Evolutionary conservation across 2,888 invertebrate species (phyloP).

Genomic region (Philaethria dido): DNA sequence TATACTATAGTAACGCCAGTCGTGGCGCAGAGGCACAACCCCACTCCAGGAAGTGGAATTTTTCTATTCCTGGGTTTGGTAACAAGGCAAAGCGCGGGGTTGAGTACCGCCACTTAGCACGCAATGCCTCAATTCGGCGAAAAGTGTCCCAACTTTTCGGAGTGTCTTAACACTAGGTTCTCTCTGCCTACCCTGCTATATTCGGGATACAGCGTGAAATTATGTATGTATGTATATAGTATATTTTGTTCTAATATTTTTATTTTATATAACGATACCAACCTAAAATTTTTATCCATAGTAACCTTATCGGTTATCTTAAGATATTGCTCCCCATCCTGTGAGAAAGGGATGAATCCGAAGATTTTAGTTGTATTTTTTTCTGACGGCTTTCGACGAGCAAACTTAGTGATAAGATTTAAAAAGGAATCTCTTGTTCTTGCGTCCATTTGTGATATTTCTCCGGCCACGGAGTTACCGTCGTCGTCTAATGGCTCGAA

Average conservation of each 20-base stretch:
- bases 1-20: too few relatives aligned
- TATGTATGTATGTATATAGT: too few relatives aligned
- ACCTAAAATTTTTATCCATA: slow-evolving; percentile 72
- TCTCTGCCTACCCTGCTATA: too few relatives aligned
- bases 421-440: slow-evolving; percentile 87
- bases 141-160: too few relatives aligned
- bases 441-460: slow-evolving; percentile 81
- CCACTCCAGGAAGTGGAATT: too few relatives aligned
- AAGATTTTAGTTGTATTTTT: slow-evolving; percentile 50
- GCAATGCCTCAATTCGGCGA: too few relatives aligned
- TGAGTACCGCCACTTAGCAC: too few relatives aligned
- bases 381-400: slow-evolving; percentile 64
- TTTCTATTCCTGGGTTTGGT: too few relatives aligned
- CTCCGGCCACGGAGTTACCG: slow-evolving; percentile 78
- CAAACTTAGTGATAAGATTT: slow-evolving; percentile 87
- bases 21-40: background rate
- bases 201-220: too few relatives aligned
- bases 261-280: slow-evolving; percentile 27
- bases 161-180: too few relatives aligned
- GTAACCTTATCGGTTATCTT: slow-evolving; percentile 62
- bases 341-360: slow-evolving; percentile 56
- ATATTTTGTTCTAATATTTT: too few relatives aligned
- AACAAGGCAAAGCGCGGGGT: background rate
- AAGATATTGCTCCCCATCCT: slow-evolving; percentile 63
- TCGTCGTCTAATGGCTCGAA: slow-evolving; percentile 86